phyloP scores from a whole-genome alignment of 2,113 vertebrate genomes.

The Lagopus leucura region DNA sequence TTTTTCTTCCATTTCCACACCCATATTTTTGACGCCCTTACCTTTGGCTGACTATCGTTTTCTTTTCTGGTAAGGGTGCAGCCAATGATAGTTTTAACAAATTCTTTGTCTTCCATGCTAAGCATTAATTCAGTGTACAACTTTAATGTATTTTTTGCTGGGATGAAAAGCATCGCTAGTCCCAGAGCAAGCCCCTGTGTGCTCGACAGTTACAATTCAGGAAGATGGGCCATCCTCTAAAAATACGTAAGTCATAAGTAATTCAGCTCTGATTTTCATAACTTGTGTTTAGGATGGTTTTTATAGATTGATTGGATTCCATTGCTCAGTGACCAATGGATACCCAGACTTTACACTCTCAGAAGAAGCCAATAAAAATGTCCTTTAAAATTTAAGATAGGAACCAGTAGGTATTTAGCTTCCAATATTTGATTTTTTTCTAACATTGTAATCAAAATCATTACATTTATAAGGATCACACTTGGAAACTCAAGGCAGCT shows the following conservation, averaged over 20 bases:
- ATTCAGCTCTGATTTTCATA: slow-evolving; percentile 4
- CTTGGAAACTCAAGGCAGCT: not conserved
- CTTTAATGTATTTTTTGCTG: not conserved
- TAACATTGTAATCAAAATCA: not conserved
- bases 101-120: not conserved
- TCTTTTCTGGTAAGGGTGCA: slow-evolving; percentile 3
- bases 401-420: not conserved
- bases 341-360: not conserved
- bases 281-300: not conserved
- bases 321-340: not conserved
- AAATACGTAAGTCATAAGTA: not conserved
- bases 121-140: not conserved
- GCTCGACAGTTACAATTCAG: not conserved
- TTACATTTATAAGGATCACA: not conserved
- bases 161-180: not conserved
- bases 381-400: not conserved
- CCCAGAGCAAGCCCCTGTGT: not conserved
- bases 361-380: not conserved
- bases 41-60: not conserved
- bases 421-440: not conserved
- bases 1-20: slow-evolving; percentile 31
- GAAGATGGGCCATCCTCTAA: not conserved
- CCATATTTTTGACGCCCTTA: slow-evolving; percentile 10
- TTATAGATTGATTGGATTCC: not conserved
- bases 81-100: not conserved